These are phyloP conservation scores for Pao palembangensis DNA, from an alignment of 2,113 vertebrate species.

Conservation along the genomic window DNA sequence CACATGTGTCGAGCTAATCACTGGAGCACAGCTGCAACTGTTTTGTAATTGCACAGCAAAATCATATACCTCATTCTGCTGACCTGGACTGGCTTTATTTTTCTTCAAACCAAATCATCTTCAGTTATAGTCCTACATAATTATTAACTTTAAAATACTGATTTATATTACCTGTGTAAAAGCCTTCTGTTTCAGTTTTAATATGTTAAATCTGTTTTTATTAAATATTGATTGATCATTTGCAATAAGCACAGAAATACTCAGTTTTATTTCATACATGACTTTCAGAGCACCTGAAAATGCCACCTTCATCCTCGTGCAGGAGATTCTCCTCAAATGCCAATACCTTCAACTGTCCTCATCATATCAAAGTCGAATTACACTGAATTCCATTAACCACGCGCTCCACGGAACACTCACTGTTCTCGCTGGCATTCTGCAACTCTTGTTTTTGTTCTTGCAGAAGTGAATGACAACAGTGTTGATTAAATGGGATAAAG, in stretches of 20 bases:
- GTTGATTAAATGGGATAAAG: too few relatives aligned
- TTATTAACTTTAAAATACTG: conserved; percentile 36
- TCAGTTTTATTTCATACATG: conserved; percentile 16
- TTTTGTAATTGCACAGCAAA: conserved; percentile 34
- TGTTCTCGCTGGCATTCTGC: too few relatives aligned
- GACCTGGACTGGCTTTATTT: conserved; percentile 54
- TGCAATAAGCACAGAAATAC: conserved; percentile 27
- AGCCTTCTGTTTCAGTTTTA: conserved; percentile 20
- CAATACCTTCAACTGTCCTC: too few relatives aligned
- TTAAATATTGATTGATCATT: conserved; percentile 65
- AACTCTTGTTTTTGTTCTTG: too few relatives aligned
- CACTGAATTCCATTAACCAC: too few relatives aligned
- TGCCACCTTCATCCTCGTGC: too few relatives aligned
- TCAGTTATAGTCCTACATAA: background rate
- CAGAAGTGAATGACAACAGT: too few relatives aligned
- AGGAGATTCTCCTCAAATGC: too few relatives aligned
- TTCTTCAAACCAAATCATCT: conserved; percentile 37
- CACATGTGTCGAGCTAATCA: conserved; percentile 60
- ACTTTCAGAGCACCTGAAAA: conserved; percentile 23
- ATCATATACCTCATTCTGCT: conserved; percentile 35
- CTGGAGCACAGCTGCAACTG: conserved; percentile 56
- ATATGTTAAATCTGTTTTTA: conserved; percentile 62
- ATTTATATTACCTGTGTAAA: conserved; percentile 40
- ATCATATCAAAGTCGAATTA: too few relatives aligned
- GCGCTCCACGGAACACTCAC: too few relatives aligned